Conservation (phyloP, 2,888 invertebrate genomes). For the Sabatieria punctata region DNA sequence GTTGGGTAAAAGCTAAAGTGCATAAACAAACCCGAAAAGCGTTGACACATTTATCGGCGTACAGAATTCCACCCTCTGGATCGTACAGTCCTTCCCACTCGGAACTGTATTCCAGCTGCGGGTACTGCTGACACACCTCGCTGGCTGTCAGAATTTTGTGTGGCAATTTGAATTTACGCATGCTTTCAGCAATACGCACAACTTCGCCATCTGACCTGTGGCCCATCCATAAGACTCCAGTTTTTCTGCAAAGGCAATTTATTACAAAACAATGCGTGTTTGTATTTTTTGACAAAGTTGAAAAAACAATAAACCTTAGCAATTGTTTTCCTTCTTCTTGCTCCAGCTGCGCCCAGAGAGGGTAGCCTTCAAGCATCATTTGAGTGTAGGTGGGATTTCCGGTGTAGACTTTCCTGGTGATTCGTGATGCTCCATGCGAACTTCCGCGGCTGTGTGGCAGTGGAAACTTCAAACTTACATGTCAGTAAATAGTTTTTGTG, state of each 20-base stretch:
- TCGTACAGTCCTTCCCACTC: conserved; percentile 6
- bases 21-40: conserved; percentile 25
- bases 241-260: conserved; percentile 13
- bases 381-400: conserved; percentile 22
- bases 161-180: background rate
- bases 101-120: background rate
- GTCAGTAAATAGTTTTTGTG: too few relatives aligned
- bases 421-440: conserved; percentile 33
- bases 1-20: too few relatives aligned
- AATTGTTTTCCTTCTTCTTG: conserved; percentile 23
- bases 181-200: background rate
- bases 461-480: too few relatives aligned
- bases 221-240: background rate
- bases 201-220: background rate
- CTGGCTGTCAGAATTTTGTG: background rate
- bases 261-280: too few relatives aligned
- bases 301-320: too few relatives aligned
- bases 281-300: too few relatives aligned
- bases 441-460: conserved; percentile 34
- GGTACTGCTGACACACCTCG: background rate
- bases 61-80: conserved; percentile 11
- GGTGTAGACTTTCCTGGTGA: conserved; percentile 33
- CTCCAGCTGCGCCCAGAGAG: conserved; percentile 29
- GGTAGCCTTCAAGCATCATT: conserved; percentile 33
- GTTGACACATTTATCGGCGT: conserved; percentile 11